A percentile compares a stretch with the other conserved stretches of the same genome.
These are phyloP conservation scores for Ceratosolen solmsi DNA, from an alignment of 1,140 invertebrate species.

Conservation along the genomic window DNA sequence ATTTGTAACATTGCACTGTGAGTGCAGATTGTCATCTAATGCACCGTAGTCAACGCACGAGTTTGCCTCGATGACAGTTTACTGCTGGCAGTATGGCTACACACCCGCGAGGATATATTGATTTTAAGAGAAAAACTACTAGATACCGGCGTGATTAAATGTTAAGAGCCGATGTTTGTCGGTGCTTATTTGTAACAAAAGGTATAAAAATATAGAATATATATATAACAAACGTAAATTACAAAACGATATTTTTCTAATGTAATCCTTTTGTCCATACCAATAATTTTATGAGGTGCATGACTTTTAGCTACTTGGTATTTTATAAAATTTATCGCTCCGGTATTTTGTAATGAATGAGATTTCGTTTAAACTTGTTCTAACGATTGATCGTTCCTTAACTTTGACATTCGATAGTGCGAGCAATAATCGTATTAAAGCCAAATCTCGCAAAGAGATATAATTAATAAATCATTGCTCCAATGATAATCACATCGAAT, in stretches of 20 bases:
- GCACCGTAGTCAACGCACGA: neutral
- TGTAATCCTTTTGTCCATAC: neutral
- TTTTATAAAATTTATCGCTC: too few species aligned
- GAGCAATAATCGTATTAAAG: too few species aligned
- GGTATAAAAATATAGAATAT: conserved; percentile 13
- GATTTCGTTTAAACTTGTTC: too few species aligned
- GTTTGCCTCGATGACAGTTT: conserved; percentile 7
- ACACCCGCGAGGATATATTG: neutral
- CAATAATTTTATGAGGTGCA: too few species aligned
- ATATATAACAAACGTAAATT: conserved; percentile 15
- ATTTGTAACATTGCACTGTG: neutral
- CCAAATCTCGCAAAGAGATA: too few species aligned
- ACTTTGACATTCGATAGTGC: too few species aligned
- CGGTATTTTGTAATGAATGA: too few species aligned
- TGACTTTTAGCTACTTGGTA: too few species aligned
- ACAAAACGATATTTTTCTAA: neutral
- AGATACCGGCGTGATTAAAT: neutral
- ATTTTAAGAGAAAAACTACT: neutral
- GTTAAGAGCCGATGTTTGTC: neutral
- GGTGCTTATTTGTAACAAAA: conserved; percentile 15
- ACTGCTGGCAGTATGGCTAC: conserved; percentile 8
- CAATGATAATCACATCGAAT: too few species aligned
- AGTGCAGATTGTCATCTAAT: neutral
- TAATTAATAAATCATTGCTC: too few species aligned
- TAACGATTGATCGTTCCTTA: too few species aligned